Evolutionary conservation across 1,140 invertebrate genomes (phyloP).

Genomic region (Hestina assimilis): DNA sequence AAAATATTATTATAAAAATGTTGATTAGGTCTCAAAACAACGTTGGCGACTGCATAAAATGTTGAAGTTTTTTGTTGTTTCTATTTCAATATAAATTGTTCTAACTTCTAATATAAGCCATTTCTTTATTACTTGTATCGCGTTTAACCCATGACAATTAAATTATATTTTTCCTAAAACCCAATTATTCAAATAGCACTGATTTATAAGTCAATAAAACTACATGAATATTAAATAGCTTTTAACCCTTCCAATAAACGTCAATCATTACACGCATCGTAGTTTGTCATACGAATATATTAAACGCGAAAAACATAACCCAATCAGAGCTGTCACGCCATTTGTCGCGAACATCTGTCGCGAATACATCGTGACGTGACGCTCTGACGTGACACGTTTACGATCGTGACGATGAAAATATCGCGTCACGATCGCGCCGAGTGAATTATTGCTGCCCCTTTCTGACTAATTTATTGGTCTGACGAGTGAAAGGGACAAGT

Average conservation of each 20-base stretch:
- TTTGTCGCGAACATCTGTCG: constrained; percentile 40
- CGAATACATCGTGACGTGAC: constrained; percentile 31
- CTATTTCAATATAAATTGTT: too few species aligned
- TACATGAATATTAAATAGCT: background rate
- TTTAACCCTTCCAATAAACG: background rate
- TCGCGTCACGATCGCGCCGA: constrained; percentile 44
- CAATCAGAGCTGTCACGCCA: constrained; percentile 27
- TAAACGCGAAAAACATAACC: constrained; percentile 23
- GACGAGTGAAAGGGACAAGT: constrained; percentile 47
- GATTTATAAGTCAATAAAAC: background rate
- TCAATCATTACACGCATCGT: background rate
- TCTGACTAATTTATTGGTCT: constrained; percentile 51
- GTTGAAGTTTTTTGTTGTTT: too few species aligned
- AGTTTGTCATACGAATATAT: constrained; percentile 7
- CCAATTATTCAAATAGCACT: too few species aligned
- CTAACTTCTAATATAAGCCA: too few species aligned
- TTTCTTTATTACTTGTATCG: too few species aligned
- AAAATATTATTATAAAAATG: too few species aligned
- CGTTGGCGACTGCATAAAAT: too few species aligned
- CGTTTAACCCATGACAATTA: too few species aligned
- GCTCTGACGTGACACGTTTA: constrained; percentile 51
- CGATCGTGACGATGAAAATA: constrained; percentile 60
- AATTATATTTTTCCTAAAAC: too few species aligned
- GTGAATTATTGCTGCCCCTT: constrained; percentile 47
- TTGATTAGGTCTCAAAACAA: too few species aligned